Conservation (phyloP, 2,888 invertebrate genomes). For the Embidobia sp. region DNA sequence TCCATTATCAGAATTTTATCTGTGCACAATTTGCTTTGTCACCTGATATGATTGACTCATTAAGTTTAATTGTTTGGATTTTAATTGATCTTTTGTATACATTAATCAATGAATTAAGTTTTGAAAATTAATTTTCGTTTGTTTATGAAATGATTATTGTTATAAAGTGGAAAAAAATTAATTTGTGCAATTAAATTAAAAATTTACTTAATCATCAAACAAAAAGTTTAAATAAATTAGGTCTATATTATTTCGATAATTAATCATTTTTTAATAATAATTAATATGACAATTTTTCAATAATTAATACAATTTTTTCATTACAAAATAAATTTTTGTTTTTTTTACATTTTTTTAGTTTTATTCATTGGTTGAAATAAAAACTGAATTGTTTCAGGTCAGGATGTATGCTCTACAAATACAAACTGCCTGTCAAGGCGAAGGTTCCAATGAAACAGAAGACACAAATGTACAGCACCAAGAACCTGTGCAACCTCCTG, state of each 20-base stretch:
- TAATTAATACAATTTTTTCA: too few relatives aligned
- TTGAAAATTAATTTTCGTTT: too few relatives aligned
- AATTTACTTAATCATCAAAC: too few relatives aligned
- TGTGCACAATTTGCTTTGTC: not conserved
- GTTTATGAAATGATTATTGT: not conserved
- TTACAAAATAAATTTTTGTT: not conserved
- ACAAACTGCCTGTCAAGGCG: constrained; percentile 79
- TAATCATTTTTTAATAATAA: too few relatives aligned
- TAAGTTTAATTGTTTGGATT: not conserved
- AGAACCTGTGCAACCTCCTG: constrained; percentile 75
- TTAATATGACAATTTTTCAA: too few relatives aligned
- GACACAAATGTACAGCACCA: constrained; percentile 71
- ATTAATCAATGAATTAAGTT: not conserved
- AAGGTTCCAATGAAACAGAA: constrained; percentile 76
- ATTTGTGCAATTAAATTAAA: too few relatives aligned
- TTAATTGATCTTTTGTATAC: not conserved
- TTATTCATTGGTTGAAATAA: too few relatives aligned
- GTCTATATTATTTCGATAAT: too few relatives aligned
- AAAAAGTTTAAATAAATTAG: too few relatives aligned
- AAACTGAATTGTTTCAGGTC: too few relatives aligned
- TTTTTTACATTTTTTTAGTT: not conserved
- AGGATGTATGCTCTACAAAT: constrained; percentile 80
- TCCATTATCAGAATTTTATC: constrained; percentile 11
- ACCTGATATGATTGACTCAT: not conserved
- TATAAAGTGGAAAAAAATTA: too few relatives aligned